These are phyloP conservation scores for Murina feae DNA, from an alignment of 2,113 vertebrate species.

Conservation along the genomic window DNA sequence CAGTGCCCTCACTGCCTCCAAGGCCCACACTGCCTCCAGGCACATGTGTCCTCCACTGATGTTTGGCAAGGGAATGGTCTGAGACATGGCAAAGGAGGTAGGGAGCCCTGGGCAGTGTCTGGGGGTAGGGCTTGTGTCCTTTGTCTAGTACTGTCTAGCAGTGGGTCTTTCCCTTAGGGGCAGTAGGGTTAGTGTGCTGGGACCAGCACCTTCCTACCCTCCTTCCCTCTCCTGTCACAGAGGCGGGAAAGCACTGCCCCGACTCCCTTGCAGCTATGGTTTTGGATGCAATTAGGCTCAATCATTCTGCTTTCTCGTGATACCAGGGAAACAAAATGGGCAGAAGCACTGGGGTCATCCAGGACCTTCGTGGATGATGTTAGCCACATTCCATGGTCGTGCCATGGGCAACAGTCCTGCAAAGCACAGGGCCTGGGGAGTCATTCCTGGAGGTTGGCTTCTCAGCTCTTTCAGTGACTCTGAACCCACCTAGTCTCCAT, in stretches of 20 bases:
- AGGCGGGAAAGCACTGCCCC: background rate
- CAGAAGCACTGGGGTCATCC: background rate
- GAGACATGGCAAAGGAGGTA: background rate
- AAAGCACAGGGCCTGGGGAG: background rate
- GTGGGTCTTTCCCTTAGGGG: too few relatives aligned
- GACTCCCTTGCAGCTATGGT: background rate
- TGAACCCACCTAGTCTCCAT: background rate
- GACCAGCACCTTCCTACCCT: background rate
- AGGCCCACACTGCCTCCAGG: background rate
- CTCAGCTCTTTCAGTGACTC: background rate
- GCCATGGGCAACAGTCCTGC: background rate
- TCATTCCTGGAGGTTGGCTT: background rate
- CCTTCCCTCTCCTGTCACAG: background rate
- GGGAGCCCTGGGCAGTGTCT: background rate
- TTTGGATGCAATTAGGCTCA: background rate
- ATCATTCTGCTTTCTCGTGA: background rate
- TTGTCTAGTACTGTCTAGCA: background rate
- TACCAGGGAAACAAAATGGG: background rate
- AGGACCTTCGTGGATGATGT: background rate
- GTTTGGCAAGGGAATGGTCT: background rate
- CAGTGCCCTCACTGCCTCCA: background rate
- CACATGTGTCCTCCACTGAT: background rate
- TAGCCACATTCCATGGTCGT: background rate
- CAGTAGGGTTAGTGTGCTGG: too few relatives aligned
- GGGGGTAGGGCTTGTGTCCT: background rate